Evolutionary conservation across 2,113 vertebrate genomes (phyloP), one percentile per base, ranked within the genome.

Genomic region (Larimichthys polyactis): DNA sequence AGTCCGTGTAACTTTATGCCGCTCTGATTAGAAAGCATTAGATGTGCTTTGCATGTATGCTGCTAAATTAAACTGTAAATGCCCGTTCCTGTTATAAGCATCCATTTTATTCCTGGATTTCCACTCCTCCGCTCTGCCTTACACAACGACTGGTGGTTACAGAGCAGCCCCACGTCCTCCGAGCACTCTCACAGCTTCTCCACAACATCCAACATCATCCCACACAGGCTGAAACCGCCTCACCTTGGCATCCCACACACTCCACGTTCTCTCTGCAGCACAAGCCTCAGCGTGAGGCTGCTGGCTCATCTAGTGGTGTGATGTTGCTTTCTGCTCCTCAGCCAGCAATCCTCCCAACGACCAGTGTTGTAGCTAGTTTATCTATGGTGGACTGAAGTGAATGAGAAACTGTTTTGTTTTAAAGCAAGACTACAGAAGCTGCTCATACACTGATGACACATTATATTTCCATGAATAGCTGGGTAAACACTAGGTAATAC

Each of bases 181-280:
- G 36, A 40, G 10, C 75, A 66, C 71, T 5, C 64, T 55, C 1
- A 2, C 48, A 73, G 82, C 69, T 82, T 58, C 69, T 75, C 22
- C 60, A 36, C 71, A 83, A 32, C 74, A 85, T 81, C 82, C 75
- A 83, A 81, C 71, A 43, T 40, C 87, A 58, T 87, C 90, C 92
- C 90, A 91, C 91, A 72, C 90, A 87, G 73, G 72, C 71, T 73
- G 62, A 62, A 29, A 29, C 70, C 4, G 64, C 73, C 52, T 89
- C 90, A 86, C 89, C 84, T 84, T 75, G 4, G 43, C 85, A 71
- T 84, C 91, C 91, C 87, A 90, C 92, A 27, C 88, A 73, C 76
- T 65, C n/a, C 7, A n/a, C n/a, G 4, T 14, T 51, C 17, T 22
- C 68, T 63, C 46, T 78, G 62, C 74, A 75, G 81, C 29, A 15